Base-by-base conservation (phyloP, 2,797 vertebrate species). In the Lophotriccus pileatus region DNA sequence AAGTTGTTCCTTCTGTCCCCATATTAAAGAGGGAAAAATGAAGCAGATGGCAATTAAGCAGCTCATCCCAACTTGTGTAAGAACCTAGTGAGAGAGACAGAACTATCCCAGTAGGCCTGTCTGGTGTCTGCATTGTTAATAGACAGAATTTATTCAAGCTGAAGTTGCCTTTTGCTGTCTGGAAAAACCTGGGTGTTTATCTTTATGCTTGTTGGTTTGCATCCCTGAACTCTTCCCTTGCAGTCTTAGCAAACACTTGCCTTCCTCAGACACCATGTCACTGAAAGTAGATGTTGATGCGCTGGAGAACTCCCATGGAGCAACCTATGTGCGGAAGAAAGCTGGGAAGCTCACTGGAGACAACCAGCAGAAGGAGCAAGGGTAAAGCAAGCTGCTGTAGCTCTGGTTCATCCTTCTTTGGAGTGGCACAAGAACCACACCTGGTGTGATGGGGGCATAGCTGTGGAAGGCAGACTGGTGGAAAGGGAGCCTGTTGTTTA, bases 211-310 rank as follows among this genome's bases (percentile, higher is more conserved):
- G 13, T 41, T 7, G 6, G 74, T 78, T 97, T 96, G 59, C 66
- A 50, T 96, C 94, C 98, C 97, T 98, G 83, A 98, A 92, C 95
- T 90, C 52, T 56, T 37, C 43, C 82, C 30, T 80, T 37, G 41
- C 97, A 99, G 99, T 95, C 98, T 99, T 92, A 99, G 99, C 96
- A 99, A 99, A 94, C 99, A 99, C 95, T 98, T 99, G 28, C 99
- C 99, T 6, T 99, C 99, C 1, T 98, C 99, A 0, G 99, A 99
- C 77, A 97, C 98, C 32, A 98, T 99, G 99, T 98, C 99, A 56
- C 98, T 99, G 70, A 99, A 99, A 53, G 98, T 99, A 73, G 99
- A 99, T 49, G 98, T 99, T 23, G 99, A 99, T 62, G 99, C 98
- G 25, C 98, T 99, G 95, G 99, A 99, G 98, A 99, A 99, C 97